Evolutionary conservation across 2,113 vertebrate species (phyloP).

Genomic region (Megaceryle maxima): DNA sequence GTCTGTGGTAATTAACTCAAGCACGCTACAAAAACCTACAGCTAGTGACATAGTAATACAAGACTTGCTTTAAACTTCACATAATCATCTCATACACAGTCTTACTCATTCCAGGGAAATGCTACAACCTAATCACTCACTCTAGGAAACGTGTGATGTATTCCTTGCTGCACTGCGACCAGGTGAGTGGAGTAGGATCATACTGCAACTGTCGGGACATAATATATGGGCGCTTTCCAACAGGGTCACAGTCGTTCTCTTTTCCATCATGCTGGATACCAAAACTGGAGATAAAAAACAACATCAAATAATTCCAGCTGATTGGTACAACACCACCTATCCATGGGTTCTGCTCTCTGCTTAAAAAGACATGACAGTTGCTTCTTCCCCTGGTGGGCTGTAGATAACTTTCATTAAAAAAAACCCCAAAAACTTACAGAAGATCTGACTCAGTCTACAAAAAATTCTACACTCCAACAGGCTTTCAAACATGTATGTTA

Average conservation of each 20-base stretch:
- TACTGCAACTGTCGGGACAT: slow-evolving; percentile 97
- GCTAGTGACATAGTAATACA: neutral
- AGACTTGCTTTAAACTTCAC: neutral
- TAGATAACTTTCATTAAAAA: neutral
- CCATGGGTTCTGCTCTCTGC: neutral
- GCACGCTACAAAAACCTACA: neutral
- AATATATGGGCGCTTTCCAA: slow-evolving; percentile 86
- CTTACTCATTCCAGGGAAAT: neutral
- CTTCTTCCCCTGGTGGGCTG: neutral
- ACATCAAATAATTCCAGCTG: neutral
- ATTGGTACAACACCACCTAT: neutral
- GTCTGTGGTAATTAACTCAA: neutral
- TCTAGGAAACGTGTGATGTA: slow-evolving; percentile 97
- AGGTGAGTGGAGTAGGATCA: slow-evolving; percentile 91
- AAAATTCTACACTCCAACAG: neutral
- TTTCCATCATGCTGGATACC: slow-evolving; percentile 96
- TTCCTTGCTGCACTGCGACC: slow-evolving; percentile 96
- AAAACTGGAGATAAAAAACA: slow-evolving; percentile 79
- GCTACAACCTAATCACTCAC: slow-evolving; percentile 74
- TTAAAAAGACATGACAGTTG: neutral
- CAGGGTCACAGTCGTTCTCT: slow-evolving; percentile 92
- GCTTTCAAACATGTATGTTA: neutral
- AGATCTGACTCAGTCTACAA: neutral
- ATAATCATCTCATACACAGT: neutral
- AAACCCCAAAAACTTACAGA: neutral